Base-by-base conservation (phyloP, 2,113 vertebrate genomes). In the Zosterops japonicus region DNA sequence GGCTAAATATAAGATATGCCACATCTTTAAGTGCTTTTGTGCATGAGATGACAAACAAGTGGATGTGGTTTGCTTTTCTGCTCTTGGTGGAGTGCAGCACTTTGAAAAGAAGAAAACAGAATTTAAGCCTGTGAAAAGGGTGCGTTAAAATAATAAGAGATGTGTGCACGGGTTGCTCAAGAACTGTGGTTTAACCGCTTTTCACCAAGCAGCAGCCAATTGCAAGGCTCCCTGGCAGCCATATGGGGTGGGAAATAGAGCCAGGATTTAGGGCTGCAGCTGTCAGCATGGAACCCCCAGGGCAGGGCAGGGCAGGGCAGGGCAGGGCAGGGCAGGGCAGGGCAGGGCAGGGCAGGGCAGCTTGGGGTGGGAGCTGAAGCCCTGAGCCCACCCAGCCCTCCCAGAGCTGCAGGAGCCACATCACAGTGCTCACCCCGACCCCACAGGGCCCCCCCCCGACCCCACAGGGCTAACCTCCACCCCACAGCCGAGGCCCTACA, bases 181-280 rank as follows among this genome's bases (percentile, higher is more conserved):
- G 94, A 87, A 36, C 82, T 97, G 92, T 82, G 80, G 91, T 90
- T 97, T 97, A 97, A 96, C 93, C 93, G 94, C 85, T 93, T 13
- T 11, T 95, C 41, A 87, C 55, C 78, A 83, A 42, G 36, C 81
- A 91, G 81, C 65, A 82, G 85, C 80, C 77, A 64, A 71, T 31
- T 2, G 86, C 70, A 28, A 55, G 60, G 57, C 84, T 95, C 83
- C 89, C 67, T n/a, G 71, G 63, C 6, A 35, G 69, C 91, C 69
- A 29, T 3, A 36, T 2, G 56, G 82, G 42, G 52, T 36, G 55
- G 65, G 44, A 70, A 56, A 16, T 4, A 46, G 78, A 65, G 41
- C 21, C 1, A 6, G 65, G 24, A 24, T 18, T 12, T 1, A 9
- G 8, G 35, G 39, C 50, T 78, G 44, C 75, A 29, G 57, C 33